Percentiles rank a stretch among this genome's conserved stretches.
phyloP scores from a whole-genome alignment of 2,888 invertebrate species.

The Nomada goodeniana region DNA sequence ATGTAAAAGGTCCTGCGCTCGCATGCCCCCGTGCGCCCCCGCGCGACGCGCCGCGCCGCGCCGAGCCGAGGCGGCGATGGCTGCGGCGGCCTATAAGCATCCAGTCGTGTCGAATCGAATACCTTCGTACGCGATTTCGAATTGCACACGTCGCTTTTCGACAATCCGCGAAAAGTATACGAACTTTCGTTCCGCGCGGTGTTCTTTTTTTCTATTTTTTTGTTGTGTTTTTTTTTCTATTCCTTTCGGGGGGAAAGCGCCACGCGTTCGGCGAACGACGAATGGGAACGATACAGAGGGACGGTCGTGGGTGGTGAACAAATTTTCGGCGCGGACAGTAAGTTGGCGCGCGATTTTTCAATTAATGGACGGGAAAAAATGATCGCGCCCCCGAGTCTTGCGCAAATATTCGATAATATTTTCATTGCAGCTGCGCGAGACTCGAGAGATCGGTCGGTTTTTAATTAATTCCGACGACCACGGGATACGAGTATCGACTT shows the following conservation, averaged over 20 bases:
- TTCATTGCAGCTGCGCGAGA: constrained; percentile 43
- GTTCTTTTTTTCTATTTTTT: too few species aligned
- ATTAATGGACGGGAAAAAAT: constrained; percentile 55
- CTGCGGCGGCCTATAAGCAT: constrained; percentile 40
- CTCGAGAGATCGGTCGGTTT: constrained; percentile 43
- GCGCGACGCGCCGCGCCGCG: constrained; percentile 32
- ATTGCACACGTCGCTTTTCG: constrained; percentile 45
- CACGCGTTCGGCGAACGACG: background rate
- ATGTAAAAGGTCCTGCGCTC: constrained; percentile 61
- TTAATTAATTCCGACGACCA: constrained; percentile 48
- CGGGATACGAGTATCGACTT: constrained; percentile 35
- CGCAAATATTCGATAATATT: constrained; percentile 61
- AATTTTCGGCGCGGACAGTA: constrained; percentile 24
- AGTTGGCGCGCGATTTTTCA: constrained; percentile 52
- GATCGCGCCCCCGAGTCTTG: constrained; percentile 50
- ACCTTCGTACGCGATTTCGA: constrained; percentile 42
- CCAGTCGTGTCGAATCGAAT: constrained; percentile 47
- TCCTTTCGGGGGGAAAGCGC: background rate
- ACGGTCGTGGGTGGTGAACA: background rate
- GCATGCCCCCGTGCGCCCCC: constrained; percentile 24
- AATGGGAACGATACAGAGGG: background rate
- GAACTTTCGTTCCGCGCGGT: background rate
- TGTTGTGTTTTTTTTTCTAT: too few species aligned
- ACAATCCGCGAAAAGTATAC: constrained; percentile 20
- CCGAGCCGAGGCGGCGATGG: constrained; percentile 22